Evolutionary conservation across 2,113 vertebrate genomes (phyloP), one percentile per base, ranked within the genome.

Genomic region (Tonatia bakeri): DNA sequence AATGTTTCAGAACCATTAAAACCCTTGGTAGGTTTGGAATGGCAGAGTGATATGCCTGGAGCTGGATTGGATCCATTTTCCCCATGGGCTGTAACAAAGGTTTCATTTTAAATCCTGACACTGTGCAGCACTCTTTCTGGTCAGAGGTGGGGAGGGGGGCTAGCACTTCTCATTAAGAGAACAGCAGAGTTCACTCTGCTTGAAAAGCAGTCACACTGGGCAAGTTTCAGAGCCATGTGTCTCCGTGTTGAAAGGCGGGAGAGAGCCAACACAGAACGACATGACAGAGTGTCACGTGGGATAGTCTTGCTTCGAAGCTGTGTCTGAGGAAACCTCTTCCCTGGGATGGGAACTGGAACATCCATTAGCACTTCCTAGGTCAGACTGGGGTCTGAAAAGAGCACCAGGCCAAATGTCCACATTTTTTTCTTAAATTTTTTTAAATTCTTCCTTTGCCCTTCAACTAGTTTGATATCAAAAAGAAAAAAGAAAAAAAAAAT

Each of bases 71-170:
- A 97, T 98, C 96, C 96, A 97, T 92, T 97, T 93, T 91, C 97
- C 96, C 97, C 94, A 87, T 70, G 96, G 96, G 93, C 87, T 97
- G 2, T 95, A 97, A 98, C 97, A 97, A 97, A 97, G 95, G 94
- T 97, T 97, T 97, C 97, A 97, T 97, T 98, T 97, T 97, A 97
- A 97, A 96, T 95, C 95, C 75, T 98, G 97, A 98, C 96, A 97
- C 94, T 97, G 95, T 97, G 95, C 97, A 97, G 97, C 84, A 93
- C 97, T 96, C 97, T 96, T 72, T 96, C 97, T 97, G 91, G 81
- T 96, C 0, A 22, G 97, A 97, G 94, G 92, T 97, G 94, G 95
- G 92, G 95, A 97, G 96, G 92, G 93, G 96, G 95, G 26, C 79
- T 96, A 96, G 94, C 92, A 96, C 89, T 91, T 97, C 94, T 97